These are phyloP conservation scores for Petrolisthes manimaculis DNA, from an alignment of 2,888 invertebrate species.

Conservation along the genomic window DNA sequence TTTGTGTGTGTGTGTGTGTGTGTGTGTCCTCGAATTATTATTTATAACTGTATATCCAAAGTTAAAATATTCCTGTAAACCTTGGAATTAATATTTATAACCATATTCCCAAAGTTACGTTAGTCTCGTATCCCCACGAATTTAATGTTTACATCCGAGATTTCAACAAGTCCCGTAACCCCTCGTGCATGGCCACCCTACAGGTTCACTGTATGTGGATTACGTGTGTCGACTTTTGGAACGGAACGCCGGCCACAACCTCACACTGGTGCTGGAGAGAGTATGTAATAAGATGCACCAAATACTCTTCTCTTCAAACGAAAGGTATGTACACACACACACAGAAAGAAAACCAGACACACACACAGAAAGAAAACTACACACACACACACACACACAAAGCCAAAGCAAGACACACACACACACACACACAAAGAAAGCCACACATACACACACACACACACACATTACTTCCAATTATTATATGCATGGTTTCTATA, in stretches of 20 bases:
- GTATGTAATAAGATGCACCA: constrained; percentile 44
- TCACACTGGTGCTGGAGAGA: constrained; percentile 39
- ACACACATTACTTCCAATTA: too few species aligned
- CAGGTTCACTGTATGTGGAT: constrained; percentile 53
- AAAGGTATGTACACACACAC: background rate
- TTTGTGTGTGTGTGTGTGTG: constrained; percentile 21
- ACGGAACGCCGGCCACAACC: constrained; percentile 31
- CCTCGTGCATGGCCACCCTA: background rate
- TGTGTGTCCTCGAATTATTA: background rate
- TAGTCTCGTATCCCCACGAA: background rate
- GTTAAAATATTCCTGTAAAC: too few species aligned
- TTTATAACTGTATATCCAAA: background rate
- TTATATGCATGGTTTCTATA: too few species aligned
- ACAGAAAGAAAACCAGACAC: too few species aligned
- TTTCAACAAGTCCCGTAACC: background rate
- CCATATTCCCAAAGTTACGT: too few species aligned
- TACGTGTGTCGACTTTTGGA: constrained; percentile 41
- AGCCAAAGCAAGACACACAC: too few species aligned
- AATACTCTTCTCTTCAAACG: constrained; percentile 29
- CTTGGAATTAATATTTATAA: too few species aligned
- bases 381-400: too few species aligned
- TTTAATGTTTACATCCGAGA: background rate
- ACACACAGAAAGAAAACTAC: too few species aligned
- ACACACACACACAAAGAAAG: too few species aligned
- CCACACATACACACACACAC: too few species aligned